phyloP scores from a whole-genome alignment of 2,113 vertebrate species.

The Phrynocephalus versicolor region DNA sequence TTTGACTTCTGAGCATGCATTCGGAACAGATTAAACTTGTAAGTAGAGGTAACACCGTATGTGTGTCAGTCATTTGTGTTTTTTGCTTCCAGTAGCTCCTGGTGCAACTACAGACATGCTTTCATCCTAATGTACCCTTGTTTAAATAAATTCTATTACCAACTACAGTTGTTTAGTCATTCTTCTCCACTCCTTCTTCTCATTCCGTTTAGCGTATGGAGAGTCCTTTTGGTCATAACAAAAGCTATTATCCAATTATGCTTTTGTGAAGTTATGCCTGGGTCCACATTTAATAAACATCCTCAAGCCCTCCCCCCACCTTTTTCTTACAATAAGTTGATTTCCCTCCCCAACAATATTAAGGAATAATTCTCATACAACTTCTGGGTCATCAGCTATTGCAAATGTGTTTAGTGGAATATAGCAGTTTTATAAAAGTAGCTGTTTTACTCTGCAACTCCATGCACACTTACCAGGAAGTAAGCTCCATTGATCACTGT shows the following conservation, averaged over 20 bases:
- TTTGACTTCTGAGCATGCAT: no score
- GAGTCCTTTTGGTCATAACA: no score
- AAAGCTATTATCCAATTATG: background rate
- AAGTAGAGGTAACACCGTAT: no score
- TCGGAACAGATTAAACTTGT: no score
- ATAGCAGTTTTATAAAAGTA: background rate
- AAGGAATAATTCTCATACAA: slow-evolving; percentile 1
- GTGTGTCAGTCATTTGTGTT: background rate
- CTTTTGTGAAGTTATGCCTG: background rate
- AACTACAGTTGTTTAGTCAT: no score
- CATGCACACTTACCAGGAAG: background rate
- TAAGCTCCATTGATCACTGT: background rate
- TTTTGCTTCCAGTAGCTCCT: background rate
- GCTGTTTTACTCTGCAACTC: background rate
- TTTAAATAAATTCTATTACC: background rate
- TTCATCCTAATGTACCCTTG: background rate
- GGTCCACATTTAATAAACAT: slow-evolving; percentile 8
- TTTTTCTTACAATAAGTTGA: background rate
- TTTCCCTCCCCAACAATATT: background rate
- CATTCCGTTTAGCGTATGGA: background rate
- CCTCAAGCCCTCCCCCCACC: background rate
- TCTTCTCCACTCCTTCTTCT: background rate
- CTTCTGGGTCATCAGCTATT: background rate
- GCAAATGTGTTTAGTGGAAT: background rate
- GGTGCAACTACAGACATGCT: background rate